These are phyloP conservation scores for Melanostigma gelatinosum DNA, from an alignment of 2,113 vertebrate species.

Conservation along the genomic window DNA sequence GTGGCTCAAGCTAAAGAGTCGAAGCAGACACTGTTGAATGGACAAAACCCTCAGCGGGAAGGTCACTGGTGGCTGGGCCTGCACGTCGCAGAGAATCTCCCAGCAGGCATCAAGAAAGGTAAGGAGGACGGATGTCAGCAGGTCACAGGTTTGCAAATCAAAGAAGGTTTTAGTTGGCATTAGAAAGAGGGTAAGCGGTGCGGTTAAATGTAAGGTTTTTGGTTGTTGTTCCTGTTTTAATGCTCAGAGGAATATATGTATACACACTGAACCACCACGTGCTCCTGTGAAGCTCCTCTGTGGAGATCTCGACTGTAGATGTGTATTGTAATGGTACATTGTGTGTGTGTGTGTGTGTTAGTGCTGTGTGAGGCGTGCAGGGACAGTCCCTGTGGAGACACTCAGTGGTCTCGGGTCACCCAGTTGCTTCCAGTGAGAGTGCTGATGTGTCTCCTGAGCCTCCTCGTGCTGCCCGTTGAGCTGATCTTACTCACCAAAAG, in stretches of 20 bases:
- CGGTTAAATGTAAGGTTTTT: not conserved
- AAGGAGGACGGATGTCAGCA: not conserved
- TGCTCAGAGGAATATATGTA: not conserved
- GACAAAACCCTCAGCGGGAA: conserved; percentile 16
- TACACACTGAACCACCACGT: not conserved
- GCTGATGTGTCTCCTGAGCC: conserved; percentile 77
- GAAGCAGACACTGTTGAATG: not conserved
- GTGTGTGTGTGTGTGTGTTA: conserved; percentile 52
- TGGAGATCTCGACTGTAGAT: not conserved
- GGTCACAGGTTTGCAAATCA: not conserved
- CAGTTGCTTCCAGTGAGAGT: conserved; percentile 75
- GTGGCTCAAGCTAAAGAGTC: not conserved
- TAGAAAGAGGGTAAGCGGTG: not conserved
- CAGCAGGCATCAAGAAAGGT: conserved; percentile 83
- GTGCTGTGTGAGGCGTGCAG: conserved; percentile 80
- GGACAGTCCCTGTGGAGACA: conserved; percentile 50
- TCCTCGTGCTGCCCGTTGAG: conserved; percentile 84
- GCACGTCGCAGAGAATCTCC: conserved; percentile 77
- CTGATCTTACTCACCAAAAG: conserved; percentile 69
- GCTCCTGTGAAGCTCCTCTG: not conserved
- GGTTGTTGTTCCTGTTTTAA: not conserved
- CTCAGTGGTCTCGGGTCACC: conserved; percentile 58
- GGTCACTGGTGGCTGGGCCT: conserved; percentile 75
- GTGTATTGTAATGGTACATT: not conserved
- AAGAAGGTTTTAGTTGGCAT: not conserved